Base-by-base conservation (phyloP, 2,113 vertebrate species). In the Athene noctua region DNA sequence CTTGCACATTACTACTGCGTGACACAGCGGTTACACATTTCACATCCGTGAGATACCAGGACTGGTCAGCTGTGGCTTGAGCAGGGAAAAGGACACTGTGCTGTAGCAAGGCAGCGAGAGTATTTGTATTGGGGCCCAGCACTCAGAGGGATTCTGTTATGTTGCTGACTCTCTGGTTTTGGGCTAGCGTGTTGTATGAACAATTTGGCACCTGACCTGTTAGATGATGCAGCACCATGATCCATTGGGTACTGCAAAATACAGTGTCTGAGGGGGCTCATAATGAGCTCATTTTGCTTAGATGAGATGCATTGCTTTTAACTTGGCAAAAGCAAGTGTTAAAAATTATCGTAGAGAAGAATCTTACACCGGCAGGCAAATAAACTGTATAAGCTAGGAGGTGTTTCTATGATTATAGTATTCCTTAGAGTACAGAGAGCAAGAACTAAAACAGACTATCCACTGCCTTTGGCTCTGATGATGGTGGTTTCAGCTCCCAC, bases 361-460 rank as follows among this genome's bases (percentile, higher is more conserved):
- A 57, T 90, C 38, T 88, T 58, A 57, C 36, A 38, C 86, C 2
- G 5, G 49, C 80, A 92, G 63, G 32, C 63, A 94, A 92, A 88
- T 90, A 83, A 93, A 62, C 36, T 94, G 1, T 47, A n/a, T 92
- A 88, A 71, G 51, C 46, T 78, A 71, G 51, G 51, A 90, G 55
- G 49, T 94, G 58, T 94, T 96, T 94, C 87, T 90, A 63, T 90
- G 52, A 9, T n/a, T 80, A 36, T 86, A 44, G 17, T 88, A 65
- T 62, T 88, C 63, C 77, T 84, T 66, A 68, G 90, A 83, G 82
- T 54, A 83, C 65, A 59, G 49, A 84, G 15, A 72, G 18, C 72
- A 75, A 19, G 7, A 79, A 52, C 30, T 65, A 47, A 95, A 94
- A 34, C 44, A 65, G 55, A 57, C 62, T 70, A 2, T 72, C 51